These are phyloP conservation scores for Chromoteleia sp. DNA, from an alignment of 2,888 invertebrate genomes.

Conservation along the genomic window DNA sequence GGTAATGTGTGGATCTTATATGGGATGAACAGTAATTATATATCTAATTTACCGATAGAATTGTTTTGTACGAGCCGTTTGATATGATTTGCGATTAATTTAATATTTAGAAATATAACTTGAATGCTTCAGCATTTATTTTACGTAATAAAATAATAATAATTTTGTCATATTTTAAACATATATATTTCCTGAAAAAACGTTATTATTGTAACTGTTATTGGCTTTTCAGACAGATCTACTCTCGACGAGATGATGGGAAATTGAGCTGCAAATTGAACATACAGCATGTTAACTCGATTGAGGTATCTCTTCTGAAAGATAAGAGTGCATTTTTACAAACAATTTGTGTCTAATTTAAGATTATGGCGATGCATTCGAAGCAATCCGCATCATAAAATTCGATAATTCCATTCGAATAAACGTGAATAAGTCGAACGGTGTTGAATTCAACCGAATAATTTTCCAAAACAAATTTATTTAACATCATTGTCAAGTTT, in stretches of 20 bases:
- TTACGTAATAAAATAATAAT: too few relatives aligned
- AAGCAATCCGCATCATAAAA: slow-evolving; percentile 41
- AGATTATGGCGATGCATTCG: slow-evolving; percentile 33
- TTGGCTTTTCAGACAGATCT: slow-evolving; percentile 22
- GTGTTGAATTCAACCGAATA: slow-evolving; percentile 12
- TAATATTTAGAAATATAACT: too few relatives aligned
- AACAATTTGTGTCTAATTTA: slow-evolving; percentile 58
- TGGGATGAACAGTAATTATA: too few relatives aligned
- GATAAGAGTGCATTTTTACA: slow-evolving; percentile 50
- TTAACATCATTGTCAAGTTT: slow-evolving; percentile 19
- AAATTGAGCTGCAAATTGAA: slow-evolving; percentile 43
- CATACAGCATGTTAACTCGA: slow-evolving; percentile 23
- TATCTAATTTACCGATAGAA: too few relatives aligned
- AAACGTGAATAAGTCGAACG: slow-evolving; percentile 39
- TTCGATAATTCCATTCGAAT: slow-evolving; percentile 30
- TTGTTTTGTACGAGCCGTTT: too few relatives aligned
- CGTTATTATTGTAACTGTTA: slow-evolving; percentile 4
- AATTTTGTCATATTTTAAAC: too few relatives aligned
- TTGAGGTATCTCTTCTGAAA: slow-evolving; percentile 36
- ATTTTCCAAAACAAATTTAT: slow-evolving; percentile 37
- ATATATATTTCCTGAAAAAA: neutral
- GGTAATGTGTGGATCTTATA: too few relatives aligned
- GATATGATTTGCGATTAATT: too few relatives aligned
- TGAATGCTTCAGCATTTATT: too few relatives aligned
- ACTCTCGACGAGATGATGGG: slow-evolving; percentile 17